These are phyloP conservation scores for Dryocosmus kuriphilus DNA, from an alignment of 2,888 invertebrate genomes.

Conservation along the genomic window DNA sequence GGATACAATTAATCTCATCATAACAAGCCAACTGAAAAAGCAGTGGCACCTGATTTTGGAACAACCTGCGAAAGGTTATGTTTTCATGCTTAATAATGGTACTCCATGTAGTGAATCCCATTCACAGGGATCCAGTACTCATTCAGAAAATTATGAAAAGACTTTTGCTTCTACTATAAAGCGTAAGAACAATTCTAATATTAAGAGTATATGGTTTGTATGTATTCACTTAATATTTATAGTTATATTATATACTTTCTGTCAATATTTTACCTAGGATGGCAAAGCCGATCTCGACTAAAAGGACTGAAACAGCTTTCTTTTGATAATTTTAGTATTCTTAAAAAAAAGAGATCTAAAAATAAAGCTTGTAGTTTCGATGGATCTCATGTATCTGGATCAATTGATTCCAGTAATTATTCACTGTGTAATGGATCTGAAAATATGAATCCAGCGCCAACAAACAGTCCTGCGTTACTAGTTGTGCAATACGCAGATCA, in stretches of 20 bases:
- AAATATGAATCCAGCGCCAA: conserved; percentile 63
- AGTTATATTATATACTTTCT: too few species aligned
- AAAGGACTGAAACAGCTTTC: conserved; percentile 84
- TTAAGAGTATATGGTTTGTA: neutral
- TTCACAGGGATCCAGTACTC: conserved; percentile 29
- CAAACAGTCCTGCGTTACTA: conserved; percentile 78
- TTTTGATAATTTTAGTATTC: conserved; percentile 83
- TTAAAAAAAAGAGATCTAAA: conserved; percentile 83
- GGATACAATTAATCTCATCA: conserved; percentile 82
- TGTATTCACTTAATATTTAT: too few species aligned
- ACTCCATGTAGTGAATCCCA: conserved; percentile 53
- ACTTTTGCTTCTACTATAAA: conserved; percentile 25
- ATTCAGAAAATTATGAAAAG: neutral
- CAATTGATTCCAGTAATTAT: conserved; percentile 23
- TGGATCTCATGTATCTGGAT: conserved; percentile 44
- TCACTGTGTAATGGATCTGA: conserved; percentile 51
- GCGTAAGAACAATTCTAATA: neutral
- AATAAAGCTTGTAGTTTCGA: conserved; percentile 74
- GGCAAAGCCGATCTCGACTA: conserved; percentile 79
- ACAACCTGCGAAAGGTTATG: conserved; percentile 86
- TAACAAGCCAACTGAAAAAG: conserved; percentile 85
- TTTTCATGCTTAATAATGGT: conserved; percentile 80
- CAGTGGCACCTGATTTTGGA: conserved; percentile 92
- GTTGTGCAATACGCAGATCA: conserved; percentile 81
- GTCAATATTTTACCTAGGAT: conserved; percentile 39